Evolutionary conservation across 1,140 invertebrate species (phyloP), one percentile per base, ranked within the genome.

Genomic region (Drosophila ohnishii): DNA sequence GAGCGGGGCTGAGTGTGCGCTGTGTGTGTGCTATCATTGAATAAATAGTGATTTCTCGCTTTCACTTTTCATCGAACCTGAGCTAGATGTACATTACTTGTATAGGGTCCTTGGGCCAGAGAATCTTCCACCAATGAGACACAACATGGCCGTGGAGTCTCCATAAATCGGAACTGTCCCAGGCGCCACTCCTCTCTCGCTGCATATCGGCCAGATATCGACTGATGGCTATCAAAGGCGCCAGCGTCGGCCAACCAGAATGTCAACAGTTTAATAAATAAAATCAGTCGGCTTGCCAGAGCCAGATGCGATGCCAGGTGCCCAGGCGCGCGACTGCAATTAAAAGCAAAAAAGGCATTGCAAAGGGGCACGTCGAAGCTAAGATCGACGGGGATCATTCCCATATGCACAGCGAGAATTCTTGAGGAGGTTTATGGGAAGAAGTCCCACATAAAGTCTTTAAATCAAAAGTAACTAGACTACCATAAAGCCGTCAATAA

Each of bases 261-360:
- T 84, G 84, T 87, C 83, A 87, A 87, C 83, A 82, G 83, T 85
- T 85, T 85, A 85, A 86, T 85, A 85, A 85, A 85, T 85, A 85
- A 85, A 86, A 85, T 85, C 77, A 78, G 78, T 85, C 83, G 69
- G 58, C 82, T 67, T 34, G 51, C 55, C 80, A 71, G 67, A 71
- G 73, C 62, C 70, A 65, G 56, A 58, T 63, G 66, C 51, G 64
- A 44, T 25, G 42, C 57, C 44, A 47, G 32, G 37, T 22, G 5
- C 51, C 34, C 34, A 50, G 81, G 58, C 74, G 74, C 69, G 69
- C 80, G 80, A 75, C 55, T 56, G 80, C 80, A 84, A 84, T 84
- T 85, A 85, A 85, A 84, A 72, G 19, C 34, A 51, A 78, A 73
- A 70, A 48, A 58, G 37, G 32, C 37, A 32, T 35, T 11, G 28